Evolutionary conservation across 2,797 vertebrate species (phyloP).

Genomic region (Sebastes variabilis): DNA sequence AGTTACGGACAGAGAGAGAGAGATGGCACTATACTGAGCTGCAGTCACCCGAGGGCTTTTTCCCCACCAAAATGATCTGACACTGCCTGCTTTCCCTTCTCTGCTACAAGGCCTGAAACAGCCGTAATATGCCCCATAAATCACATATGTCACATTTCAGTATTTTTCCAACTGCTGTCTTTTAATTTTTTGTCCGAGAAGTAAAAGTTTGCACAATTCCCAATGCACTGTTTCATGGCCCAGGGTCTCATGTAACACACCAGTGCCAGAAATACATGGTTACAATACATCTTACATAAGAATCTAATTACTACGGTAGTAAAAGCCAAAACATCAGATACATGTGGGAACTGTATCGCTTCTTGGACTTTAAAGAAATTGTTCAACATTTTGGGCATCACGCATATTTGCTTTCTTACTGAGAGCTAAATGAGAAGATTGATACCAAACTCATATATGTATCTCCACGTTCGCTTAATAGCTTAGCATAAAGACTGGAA

Average conservation of each 20-base stretch:
- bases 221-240: constrained; percentile 13
- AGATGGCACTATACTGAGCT: constrained; percentile 41
- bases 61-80: constrained; percentile 57
- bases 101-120: constrained; percentile 57
- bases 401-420: no score
- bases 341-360: neutral
- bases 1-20: constrained; percentile 44
- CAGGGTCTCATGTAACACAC: neutral
- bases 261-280: constrained; percentile 3
- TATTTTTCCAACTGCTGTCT: constrained; percentile 51
- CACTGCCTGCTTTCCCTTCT: constrained; percentile 49
- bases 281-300: neutral
- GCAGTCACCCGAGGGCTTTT: constrained; percentile 53
- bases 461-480: accelerated
- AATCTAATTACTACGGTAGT: neutral
- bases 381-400: no score
- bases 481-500: no score
- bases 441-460: no score
- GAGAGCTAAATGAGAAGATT: no score
- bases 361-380: neutral
- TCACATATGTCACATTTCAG: constrained; percentile 67
- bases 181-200: constrained; percentile 39
- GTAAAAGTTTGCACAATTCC: constrained; percentile 40
- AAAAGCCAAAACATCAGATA: neutral
- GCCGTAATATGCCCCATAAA: constrained; percentile 69